Evolutionary conservation across 1,140 invertebrate genomes (phyloP).

Genomic region (Ostrea edulis): DNA sequence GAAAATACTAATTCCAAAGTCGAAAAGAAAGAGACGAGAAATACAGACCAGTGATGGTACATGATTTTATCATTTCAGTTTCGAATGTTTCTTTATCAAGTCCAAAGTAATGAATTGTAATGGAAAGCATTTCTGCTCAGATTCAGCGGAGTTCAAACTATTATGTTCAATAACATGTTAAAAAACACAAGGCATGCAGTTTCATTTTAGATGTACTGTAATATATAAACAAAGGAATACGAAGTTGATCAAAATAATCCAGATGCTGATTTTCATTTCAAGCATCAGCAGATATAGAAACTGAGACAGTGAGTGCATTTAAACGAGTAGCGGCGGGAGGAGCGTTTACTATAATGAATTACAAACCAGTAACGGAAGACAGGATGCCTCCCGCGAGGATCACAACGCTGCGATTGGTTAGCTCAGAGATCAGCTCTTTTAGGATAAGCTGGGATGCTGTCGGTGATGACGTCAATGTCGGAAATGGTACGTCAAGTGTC

Average conservation of each 20-base stretch:
- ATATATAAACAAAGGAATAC: no score
- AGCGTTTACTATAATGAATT: not conserved
- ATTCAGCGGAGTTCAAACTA: no score
- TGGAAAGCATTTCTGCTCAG: no score
- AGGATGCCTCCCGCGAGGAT: not conserved
- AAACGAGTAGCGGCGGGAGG: not conserved
- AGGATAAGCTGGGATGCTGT: constrained; percentile 1
- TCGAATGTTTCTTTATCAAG: not conserved
- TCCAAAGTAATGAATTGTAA: no score
- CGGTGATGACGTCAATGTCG: not conserved
- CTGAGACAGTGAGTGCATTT: constrained; percentile 1
- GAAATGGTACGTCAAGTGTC: not conserved
- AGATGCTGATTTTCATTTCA: not conserved
- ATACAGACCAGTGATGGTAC: not conserved
- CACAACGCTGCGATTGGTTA: not conserved
- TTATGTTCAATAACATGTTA: no score
- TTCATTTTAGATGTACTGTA: no score
- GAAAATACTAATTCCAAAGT: not conserved
- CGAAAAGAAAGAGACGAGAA: not conserved
- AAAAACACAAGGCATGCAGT: no score
- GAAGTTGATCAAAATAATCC: no score
- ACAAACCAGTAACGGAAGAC: not conserved
- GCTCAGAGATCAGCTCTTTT: not conserved
- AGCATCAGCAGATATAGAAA: not conserved
- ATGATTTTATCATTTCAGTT: not conserved